Evolutionary conservation across 2,113 vertebrate species (phyloP).

Genomic region (Carollia perspicillata): DNA sequence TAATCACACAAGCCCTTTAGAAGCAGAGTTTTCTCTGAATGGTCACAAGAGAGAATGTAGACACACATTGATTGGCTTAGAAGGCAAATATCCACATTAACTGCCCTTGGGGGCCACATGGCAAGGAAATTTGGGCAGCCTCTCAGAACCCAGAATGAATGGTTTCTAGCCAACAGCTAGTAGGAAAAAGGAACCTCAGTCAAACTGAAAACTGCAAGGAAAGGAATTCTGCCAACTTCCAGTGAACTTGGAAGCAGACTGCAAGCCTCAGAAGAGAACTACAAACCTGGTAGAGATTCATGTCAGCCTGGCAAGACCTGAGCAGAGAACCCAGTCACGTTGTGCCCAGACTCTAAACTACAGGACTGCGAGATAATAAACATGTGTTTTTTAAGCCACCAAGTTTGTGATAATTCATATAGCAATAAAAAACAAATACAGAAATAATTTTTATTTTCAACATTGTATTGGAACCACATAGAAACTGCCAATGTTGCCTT

Average conservation of each 20-base stretch:
- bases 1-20: neutral
- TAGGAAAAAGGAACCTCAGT: neutral
- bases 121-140: neutral
- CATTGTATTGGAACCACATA: neutral
- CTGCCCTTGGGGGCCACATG: neutral
- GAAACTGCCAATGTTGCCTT: neutral
- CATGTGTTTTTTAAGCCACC: neutral
- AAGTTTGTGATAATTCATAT: neutral
- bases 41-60: constrained; percentile 3
- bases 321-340: neutral
- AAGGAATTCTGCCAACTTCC: neutral
- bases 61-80: neutral
- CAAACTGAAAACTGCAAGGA: neutral
- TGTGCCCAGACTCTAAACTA: neutral
- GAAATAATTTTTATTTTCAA: constrained; percentile 48
- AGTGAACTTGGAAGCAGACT: neutral
- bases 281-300: neutral
- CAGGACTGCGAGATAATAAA: neutral
- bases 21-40: constrained; percentile 15
- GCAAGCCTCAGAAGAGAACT: neutral
- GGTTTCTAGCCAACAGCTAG: neutral
- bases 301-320: neutral
- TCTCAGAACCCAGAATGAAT: neutral
- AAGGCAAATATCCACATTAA: neutral
- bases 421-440: neutral